These are phyloP conservation scores for Alosa alosa DNA, from an alignment of 2,113 vertebrate species.

Conservation along the genomic window DNA sequence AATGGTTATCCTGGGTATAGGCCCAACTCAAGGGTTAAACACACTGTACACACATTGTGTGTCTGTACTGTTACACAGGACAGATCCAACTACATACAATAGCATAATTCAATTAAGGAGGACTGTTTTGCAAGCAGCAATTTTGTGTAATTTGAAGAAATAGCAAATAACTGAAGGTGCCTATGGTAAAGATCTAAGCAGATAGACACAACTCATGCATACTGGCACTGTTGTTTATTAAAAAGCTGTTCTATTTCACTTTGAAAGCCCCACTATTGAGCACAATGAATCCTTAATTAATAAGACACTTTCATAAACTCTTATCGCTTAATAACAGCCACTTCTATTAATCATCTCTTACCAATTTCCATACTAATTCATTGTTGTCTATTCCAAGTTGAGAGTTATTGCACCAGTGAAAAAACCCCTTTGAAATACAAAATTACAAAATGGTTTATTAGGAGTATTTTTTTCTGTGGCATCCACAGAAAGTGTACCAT, in stretches of 20 bases:
- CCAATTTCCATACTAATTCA: constrained; percentile 12
- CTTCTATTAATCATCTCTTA: neutral
- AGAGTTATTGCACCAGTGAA: neutral
- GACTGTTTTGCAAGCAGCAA: neutral
- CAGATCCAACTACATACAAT: neutral
- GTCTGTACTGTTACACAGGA: neutral
- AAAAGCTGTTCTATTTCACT: neutral
- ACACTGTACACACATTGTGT: neutral
- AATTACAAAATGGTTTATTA: neutral
- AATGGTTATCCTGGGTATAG: neutral
- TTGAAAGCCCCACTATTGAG: neutral
- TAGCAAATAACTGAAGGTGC: neutral
- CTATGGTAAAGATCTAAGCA: neutral
- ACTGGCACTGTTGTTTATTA: neutral
- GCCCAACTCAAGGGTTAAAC: neutral
- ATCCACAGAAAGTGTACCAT: neutral
- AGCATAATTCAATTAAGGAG: neutral
- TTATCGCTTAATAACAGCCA: neutral
- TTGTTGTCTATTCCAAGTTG: neutral
- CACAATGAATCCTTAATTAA: neutral
- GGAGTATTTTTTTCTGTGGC: neutral
- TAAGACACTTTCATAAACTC: neutral
- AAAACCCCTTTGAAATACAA: neutral
- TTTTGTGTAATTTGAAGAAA: neutral
- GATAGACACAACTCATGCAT: neutral